phyloP scores from a whole-genome alignment of 2,113 vertebrate genomes.

The Pelvicachromis taeniatus region DNA sequence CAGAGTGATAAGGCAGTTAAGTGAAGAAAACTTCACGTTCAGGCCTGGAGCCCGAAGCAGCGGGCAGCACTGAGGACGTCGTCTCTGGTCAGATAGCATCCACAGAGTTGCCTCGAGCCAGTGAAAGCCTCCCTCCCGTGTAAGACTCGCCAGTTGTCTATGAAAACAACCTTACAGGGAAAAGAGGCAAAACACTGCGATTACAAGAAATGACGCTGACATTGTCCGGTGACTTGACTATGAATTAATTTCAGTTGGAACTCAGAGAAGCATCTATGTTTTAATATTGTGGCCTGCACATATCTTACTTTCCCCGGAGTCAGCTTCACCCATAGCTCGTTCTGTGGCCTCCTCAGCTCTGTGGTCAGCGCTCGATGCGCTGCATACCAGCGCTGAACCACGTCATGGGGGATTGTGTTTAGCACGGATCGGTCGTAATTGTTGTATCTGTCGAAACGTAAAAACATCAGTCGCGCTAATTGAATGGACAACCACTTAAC shows the following conservation, averaged over 20 bases:
- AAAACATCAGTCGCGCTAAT: accelerated
- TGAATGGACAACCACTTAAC: accelerated
- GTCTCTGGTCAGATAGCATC: conserved; percentile 89
- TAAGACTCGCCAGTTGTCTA: conserved; percentile 91
- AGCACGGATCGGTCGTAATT: conserved; percentile 90
- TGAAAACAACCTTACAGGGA: conserved; percentile 79
- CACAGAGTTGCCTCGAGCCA: conserved; percentile 85
- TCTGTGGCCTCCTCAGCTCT: conserved; percentile 82
- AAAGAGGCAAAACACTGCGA: neutral
- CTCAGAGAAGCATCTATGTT: neutral
- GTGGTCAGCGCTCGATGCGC: conserved; percentile 83
- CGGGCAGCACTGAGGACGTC: conserved; percentile 85
- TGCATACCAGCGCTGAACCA: conserved; percentile 82
- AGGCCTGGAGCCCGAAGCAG: conserved; percentile 78
- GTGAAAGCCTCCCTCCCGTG: conserved; percentile 91
- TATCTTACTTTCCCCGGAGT: conserved; percentile 84
- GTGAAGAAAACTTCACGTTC: neutral
- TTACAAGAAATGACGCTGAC: neutral
- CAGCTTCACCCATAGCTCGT: conserved; percentile 93
- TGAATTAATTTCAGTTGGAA: neutral
- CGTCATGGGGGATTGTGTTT: conserved; percentile 81
- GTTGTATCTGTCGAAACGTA: conserved; percentile 79
- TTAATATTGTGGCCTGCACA: neutral
- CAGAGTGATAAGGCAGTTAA: neutral
- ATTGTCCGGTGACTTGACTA: neutral